These are phyloP conservation scores for Centropus bengalensis DNA, from an alignment of 2,113 vertebrate species.

Conservation along the genomic window DNA sequence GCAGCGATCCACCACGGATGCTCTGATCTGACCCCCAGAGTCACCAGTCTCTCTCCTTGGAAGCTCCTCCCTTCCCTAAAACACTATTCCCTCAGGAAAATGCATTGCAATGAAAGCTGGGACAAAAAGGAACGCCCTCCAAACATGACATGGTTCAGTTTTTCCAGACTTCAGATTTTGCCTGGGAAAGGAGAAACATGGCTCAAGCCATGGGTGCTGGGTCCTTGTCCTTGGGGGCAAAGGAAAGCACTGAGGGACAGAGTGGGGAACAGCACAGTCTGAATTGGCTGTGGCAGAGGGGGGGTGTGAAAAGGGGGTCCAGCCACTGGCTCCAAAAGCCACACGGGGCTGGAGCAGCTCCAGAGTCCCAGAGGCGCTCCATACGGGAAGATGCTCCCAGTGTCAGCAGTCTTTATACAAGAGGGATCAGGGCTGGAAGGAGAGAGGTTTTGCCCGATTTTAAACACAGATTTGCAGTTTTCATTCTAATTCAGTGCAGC, in stretches of 20 bases:
- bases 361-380: neutral
- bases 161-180: neutral
- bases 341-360: neutral
- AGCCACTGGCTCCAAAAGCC: neutral
- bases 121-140: neutral
- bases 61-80: neutral
- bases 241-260: neutral
- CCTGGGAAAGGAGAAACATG: neutral
- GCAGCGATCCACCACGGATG: neutral
- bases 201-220: neutral
- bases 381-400: accelerated
- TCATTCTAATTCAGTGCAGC: neutral
- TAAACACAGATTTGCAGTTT: neutral
- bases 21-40: neutral
- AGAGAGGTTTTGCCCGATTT: neutral
- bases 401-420: neutral
- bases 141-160: accelerated
- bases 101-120: neutral
- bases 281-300: neutral
- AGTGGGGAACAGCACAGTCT: neutral
- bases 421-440: neutral
- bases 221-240: neutral
- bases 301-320: neutral
- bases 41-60: neutral
- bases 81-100: neutral